Conservation (phyloP, 2,113 vertebrate genomes). For the Numenius arquata region DNA sequence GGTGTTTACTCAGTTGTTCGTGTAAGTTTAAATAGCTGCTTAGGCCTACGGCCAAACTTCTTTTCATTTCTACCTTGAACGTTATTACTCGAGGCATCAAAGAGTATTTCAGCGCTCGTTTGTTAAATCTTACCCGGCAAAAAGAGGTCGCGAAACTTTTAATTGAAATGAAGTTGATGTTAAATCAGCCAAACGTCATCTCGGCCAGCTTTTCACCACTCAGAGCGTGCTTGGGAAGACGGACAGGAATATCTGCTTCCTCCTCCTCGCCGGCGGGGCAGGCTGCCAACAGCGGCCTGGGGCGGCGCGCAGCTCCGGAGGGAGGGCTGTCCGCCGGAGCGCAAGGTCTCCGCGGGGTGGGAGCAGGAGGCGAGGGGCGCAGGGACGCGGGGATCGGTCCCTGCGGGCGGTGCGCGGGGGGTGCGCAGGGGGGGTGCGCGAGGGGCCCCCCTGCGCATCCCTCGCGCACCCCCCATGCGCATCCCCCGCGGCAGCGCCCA, state of each 20-base stretch:
- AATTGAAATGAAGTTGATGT: neutral
- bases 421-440: no score
- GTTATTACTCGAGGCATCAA: neutral
- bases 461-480: neutral
- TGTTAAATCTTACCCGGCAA: neutral
- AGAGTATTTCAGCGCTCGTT: neutral
- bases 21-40: neutral
- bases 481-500: neutral
- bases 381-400: no score
- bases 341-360: neutral
- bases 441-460: no score
- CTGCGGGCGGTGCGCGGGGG: neutral
- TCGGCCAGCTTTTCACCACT: neutral
- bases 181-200: neutral
- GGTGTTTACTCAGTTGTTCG: conserved; percentile 26
- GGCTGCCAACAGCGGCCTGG: neutral
- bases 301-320: neutral
- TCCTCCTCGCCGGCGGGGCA: neutral
- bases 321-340: no score
- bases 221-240: neutral
- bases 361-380: neutral
- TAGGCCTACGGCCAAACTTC: neutral
- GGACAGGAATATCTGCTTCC: conserved; percentile 5
- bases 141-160: neutral
- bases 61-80: neutral